Evolutionary conservation across 1,140 invertebrate species (phyloP), one percentile per base, ranked within the genome.

Genomic region (Drosophila auraria): DNA sequence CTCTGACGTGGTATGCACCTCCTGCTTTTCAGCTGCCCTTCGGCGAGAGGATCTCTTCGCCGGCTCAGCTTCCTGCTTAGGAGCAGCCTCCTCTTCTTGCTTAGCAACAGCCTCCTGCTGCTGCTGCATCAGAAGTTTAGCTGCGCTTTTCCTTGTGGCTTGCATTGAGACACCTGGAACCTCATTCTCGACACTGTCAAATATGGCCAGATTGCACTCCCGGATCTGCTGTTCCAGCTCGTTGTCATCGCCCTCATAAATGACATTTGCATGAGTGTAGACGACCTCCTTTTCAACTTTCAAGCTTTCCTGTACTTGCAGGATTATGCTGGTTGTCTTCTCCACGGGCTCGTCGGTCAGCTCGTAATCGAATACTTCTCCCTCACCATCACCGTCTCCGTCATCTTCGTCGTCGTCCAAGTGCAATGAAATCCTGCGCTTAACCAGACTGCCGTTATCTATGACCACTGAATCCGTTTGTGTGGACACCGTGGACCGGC

Each of bases 281-380:
- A 77, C 30, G 60, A 71, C 68, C 47, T 87, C 71, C 20, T 82
- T 76, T 27, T 78, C 84, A 4, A 61, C 74, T 44, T 90, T 82
- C 3, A 78, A 56, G n/a, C 63, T 49, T 15, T 79, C 79, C 44
- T 87, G 69, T 2, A 81, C 59, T 30, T 79, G 78, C 0, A 86
- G 42, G 15, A 86, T 81, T 30, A 86, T 80, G 51, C 20, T 70
- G 1, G 58, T 33, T 8, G 82, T 9, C 40, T 66, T 70, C 1
- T 89, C 77, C 0, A 59, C 62, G 20, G 53, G 61, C 36, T 86
- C 82, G 8, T 76, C 79, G 1, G 66, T 44, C 17, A 90, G 64
- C 40, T 91, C 90, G 45, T 87, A 91, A 15, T 91, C 80, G 15
- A 64, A 83, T 1, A 81, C 83, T 25, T 74, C 73, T 5, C 62